Base-by-base conservation (phyloP, 2,888 invertebrate genomes). In the Cloeon dipterum region DNA sequence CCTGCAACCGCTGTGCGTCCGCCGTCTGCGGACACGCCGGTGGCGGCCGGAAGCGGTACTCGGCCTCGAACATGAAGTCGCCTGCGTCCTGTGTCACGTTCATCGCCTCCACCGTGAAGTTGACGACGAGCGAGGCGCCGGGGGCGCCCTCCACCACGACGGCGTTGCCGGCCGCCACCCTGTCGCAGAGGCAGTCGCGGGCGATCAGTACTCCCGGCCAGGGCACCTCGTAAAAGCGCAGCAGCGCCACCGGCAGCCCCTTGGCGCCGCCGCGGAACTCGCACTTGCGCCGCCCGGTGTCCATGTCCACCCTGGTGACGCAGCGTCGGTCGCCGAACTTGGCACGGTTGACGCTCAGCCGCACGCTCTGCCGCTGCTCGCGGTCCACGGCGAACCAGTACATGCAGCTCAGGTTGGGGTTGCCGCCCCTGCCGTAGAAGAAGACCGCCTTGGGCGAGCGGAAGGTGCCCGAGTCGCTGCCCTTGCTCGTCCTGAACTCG, bases 351-450 rank as follows among this genome's bases (percentile, higher is more conserved):
- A 79, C 70, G 25, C 70, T 70, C 42, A 79, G 54, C 50, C 72
- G 71, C 39, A 79, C 65, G 48, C 72, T 59, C 52, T 77, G 29
- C 16, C 29, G 29, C 7, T 16, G 29, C 7, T 29, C 74, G 39
- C 73, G 66, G 37, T 66, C 67, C 1, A 74, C 72, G 57, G 76
- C 74, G 51, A 81, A 81, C 50, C 74, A 68, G 49, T 79, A 67
- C 42, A 70, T 64, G 53, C 82, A 82, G 40, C 69, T 74, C 38
- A 82, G 56, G 51, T 79, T 74, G 50, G 70, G 66, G 16, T 75
- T 68, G 2, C 82, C 83, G 11, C 82, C 83, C 46, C 82, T 63
- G 2, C 82, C 82, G 50, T 74, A 83, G 50, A 78, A 70, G 57
- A 83, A 82, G 37, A 81, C 77, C 46, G 77, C 79, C 47, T 71